phyloP scores from a whole-genome alignment of 2,113 vertebrate species.

The Chauna torquata region DNA sequence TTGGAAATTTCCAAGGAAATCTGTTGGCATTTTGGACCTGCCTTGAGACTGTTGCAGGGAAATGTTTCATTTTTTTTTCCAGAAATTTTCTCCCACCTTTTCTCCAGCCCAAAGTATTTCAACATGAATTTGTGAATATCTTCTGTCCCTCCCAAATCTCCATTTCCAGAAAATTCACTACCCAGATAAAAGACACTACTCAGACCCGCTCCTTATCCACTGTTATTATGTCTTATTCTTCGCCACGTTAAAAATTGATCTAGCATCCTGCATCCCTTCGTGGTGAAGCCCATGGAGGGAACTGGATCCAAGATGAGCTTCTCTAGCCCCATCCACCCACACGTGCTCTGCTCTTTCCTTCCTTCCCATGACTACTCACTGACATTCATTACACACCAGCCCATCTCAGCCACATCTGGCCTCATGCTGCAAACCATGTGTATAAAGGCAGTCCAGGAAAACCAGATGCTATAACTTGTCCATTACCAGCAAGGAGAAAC shows the following conservation, averaged over 20 bases:
- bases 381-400: background rate
- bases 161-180: background rate
- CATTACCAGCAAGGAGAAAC: background rate
- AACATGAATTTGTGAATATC: background rate
- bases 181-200: background rate
- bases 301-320: background rate
- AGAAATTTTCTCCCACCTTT: background rate
- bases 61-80: background rate
- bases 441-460: background rate
- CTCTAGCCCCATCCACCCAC: background rate
- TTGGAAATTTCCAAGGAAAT: constrained; percentile 28
- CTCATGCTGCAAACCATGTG: accelerated
- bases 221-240: background rate
- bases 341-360: background rate
- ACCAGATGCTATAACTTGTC: background rate
- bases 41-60: background rate
- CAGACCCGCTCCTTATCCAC: background rate
- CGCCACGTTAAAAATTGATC: background rate
- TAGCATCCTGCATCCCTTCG: background rate
- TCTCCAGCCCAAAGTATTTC: background rate
- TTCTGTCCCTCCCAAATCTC: background rate
- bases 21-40: background rate
- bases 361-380: accelerated
- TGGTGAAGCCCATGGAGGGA: background rate
- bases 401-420: background rate